A percentile compares a stretch with the other conserved stretches of the same genome.
Conservation (phyloP, 2,797 vertebrate species). For the Gadopsis marmoratus region DNA sequence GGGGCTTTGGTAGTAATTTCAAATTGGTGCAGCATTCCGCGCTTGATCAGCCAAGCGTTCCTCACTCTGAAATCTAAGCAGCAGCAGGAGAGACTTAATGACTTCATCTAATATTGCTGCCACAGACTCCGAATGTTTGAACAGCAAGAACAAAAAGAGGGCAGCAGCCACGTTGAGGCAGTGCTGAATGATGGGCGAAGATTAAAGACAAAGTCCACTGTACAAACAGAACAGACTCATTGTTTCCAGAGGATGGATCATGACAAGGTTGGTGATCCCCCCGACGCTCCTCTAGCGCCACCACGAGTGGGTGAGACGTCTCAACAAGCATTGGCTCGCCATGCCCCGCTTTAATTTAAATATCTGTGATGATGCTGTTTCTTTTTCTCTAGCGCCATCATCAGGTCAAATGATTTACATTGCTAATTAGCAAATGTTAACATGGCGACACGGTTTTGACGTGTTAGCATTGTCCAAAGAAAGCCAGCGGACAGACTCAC, state of each 20-base stretch:
- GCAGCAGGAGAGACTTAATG: conserved; percentile 46
- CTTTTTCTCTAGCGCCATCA: background rate
- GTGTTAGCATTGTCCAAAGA: background rate
- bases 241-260: background rate
- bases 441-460: background rate
- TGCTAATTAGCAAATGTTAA: background rate
- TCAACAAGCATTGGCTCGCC: background rate
- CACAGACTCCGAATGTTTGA: conserved; percentile 53
- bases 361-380: background rate
- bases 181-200: conserved; percentile 19
- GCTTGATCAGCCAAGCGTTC: conserved; percentile 61
- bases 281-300: background rate
- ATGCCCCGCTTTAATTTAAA: background rate
- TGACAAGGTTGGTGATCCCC: background rate
- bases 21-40: conserved; percentile 67
- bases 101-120: conserved; percentile 49
- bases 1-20: conserved; percentile 77
- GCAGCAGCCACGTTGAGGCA: conserved; percentile 15
- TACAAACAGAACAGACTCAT: background rate
- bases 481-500: background rate
- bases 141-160: conserved; percentile 54
- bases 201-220: conserved; percentile 34
- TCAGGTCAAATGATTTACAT: background rate
- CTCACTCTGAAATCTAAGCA: conserved; percentile 77
- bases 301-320: background rate